phyloP scores from a whole-genome alignment of 1,140 invertebrate genomes.

The Diploscapter pachys region DNA sequence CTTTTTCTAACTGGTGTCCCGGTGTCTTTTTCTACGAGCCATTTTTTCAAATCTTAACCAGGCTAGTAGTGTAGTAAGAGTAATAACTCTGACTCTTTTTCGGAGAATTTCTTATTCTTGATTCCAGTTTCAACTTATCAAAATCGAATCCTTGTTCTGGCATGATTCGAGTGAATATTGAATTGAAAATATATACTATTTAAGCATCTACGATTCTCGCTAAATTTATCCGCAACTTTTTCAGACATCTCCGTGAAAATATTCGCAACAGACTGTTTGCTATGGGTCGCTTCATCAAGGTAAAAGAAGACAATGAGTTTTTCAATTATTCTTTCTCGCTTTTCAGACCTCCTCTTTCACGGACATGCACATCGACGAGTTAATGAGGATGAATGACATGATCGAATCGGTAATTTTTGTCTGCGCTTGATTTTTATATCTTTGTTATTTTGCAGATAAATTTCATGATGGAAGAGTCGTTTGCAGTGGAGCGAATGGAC shows the following conservation, averaged over 20 bases:
- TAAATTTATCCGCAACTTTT: background rate
- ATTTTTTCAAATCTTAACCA: too few species aligned
- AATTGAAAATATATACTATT: background rate
- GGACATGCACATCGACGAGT: background rate
- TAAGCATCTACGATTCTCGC: too few species aligned
- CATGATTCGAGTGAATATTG: background rate
- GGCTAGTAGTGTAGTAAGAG: background rate
- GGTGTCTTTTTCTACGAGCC: background rate
- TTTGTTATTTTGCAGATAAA: too few species aligned
- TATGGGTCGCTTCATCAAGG: background rate
- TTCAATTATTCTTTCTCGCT: too few species aligned
- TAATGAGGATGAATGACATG: background rate
- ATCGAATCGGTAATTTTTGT: constrained; percentile 4
- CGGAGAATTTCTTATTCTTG: background rate
- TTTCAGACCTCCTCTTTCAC: background rate
- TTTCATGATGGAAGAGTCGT: too few species aligned
- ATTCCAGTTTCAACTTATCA: background rate
- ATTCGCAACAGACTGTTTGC: constrained; percentile 2
- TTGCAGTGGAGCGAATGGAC: too few species aligned
- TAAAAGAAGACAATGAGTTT: too few species aligned
- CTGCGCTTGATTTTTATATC: too few species aligned
- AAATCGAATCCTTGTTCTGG: background rate
- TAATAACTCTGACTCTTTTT: background rate
- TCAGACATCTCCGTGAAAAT: constrained; percentile 4
- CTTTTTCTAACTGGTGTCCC: background rate